Evolutionary conservation across 1,140 invertebrate genomes (phyloP).

Genomic region (Oncopodura yosiiana): DNA sequence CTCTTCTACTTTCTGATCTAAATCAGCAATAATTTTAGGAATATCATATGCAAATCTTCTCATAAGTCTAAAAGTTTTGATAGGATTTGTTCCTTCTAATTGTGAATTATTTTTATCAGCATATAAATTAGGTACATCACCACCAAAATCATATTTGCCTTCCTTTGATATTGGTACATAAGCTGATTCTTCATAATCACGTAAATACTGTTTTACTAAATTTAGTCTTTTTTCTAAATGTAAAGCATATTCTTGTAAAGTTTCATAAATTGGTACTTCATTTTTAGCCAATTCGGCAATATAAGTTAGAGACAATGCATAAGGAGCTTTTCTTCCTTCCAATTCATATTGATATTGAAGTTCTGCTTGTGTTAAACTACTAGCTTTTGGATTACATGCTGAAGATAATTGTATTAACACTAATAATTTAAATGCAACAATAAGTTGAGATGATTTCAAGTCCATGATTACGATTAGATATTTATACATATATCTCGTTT

Average conservation of each 20-base stretch:
- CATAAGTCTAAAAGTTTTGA: conserved; percentile 12
- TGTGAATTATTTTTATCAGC: not conserved
- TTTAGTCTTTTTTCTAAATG: conserved; percentile 1
- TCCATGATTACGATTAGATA: too few species aligned
- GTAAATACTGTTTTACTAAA: not conserved
- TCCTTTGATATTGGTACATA: conserved; percentile 8
- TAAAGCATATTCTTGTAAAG: not conserved
- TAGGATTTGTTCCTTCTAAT: not conserved
- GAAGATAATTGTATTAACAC: too few species aligned
- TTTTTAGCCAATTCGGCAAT: conserved; percentile 1
- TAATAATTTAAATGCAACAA: too few species aligned
- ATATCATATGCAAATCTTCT: conserved; percentile 15
- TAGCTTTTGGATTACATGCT: too few species aligned
- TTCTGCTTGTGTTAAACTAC: too few species aligned
- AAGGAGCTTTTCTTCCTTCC: too few species aligned
- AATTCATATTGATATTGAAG: too few species aligned
- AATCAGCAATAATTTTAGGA: not conserved
- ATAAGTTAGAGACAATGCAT: conserved; percentile 9
- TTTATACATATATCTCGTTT: too few species aligned
- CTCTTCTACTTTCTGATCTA: not conserved
- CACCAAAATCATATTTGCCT: not conserved
- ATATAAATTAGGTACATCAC: not conserved
- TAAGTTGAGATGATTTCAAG: too few species aligned
- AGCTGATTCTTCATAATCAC: not conserved
- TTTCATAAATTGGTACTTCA: conserved; percentile 1